These are phyloP conservation scores for Hydriomena furcata DNA, from an alignment of 2,888 invertebrate genomes.

Conservation along the genomic window DNA sequence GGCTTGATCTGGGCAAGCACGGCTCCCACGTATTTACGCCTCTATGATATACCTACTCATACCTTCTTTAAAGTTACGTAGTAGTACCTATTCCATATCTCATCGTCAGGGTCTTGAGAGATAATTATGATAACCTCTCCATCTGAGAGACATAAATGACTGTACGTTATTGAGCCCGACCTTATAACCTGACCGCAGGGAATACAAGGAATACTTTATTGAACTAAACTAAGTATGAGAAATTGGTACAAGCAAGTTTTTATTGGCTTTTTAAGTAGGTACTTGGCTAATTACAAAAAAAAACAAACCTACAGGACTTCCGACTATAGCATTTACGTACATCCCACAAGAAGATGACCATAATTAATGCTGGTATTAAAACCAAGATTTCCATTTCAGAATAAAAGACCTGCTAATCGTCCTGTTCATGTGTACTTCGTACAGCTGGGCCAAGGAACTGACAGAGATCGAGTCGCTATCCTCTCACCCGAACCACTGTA, in stretches of 20 bases:
- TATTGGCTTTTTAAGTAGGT: too few relatives aligned
- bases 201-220: constrained; percentile 22
- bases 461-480: constrained; percentile 66
- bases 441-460: constrained; percentile 52
- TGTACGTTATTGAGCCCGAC: constrained; percentile 31
- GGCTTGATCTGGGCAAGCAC: background rate
- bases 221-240: too few relatives aligned
- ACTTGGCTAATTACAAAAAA: too few relatives aligned
- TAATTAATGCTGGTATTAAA: background rate
- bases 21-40: background rate
- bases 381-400: constrained; percentile 43
- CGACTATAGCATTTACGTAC: too few relatives aligned
- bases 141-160: constrained; percentile 38
- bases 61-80: too few relatives aligned
- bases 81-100: background rate
- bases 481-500: constrained; percentile 67
- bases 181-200: constrained; percentile 32
- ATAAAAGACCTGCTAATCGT: constrained; percentile 41
- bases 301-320: too few relatives aligned
- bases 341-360: too few relatives aligned
- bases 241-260: too few relatives aligned
- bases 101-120: constrained; percentile 5
- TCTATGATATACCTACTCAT: background rate
- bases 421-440: constrained; percentile 41
- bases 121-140: constrained; percentile 43